Base-by-base conservation (phyloP, 2,113 vertebrate genomes). In the Glareola pratincola region DNA sequence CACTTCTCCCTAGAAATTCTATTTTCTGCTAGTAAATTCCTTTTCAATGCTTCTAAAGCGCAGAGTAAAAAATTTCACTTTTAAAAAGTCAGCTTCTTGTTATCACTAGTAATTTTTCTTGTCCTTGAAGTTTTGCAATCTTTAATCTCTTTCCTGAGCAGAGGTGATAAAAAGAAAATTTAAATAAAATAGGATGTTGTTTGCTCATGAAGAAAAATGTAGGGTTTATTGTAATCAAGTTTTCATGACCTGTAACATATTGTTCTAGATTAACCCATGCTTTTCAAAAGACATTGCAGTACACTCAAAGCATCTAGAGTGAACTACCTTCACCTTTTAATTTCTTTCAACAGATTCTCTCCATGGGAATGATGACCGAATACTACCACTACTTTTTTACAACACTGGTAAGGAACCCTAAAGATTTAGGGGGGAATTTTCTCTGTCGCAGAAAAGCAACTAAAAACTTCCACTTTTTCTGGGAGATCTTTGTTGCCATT, bases 301-400 rank as follows among this genome's bases (percentile, higher is more conserved):
- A 76, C 10, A 8, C n/a, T 68, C 48, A 53, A 60, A 62, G 27
- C 14, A 64, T 39, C 22, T n/a, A 50, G 29, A 57, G 16, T 23
- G 9, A 88, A 77, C 29, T 22, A 36, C 32, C 50, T 47, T 83
- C 68, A 71, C 27, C 36, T 90, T 82, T 82, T 63, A 64, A 69
- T 95, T 47, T 93, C 90, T 95, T 94, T 29, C 85, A 97, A 94
- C 95, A 99, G 99, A 99, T 99, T 89, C 98, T 99, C 50, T 99
- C 99, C 82, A 99, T 99, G 99, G 99, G 99, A 69, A 99, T 99
- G 99, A 99, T 99, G 99, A 99, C 99, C 1, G 99, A 99, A 94
- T 99, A 99, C 92, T 99, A 99, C 92, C 99, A 99, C 96, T 99
- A 99, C 97, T 99, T 99, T 97, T 99, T 99, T 96, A 99, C 99